phyloP scores from a whole-genome alignment of 1,140 invertebrate genomes.

The Lucilia sericata region DNA sequence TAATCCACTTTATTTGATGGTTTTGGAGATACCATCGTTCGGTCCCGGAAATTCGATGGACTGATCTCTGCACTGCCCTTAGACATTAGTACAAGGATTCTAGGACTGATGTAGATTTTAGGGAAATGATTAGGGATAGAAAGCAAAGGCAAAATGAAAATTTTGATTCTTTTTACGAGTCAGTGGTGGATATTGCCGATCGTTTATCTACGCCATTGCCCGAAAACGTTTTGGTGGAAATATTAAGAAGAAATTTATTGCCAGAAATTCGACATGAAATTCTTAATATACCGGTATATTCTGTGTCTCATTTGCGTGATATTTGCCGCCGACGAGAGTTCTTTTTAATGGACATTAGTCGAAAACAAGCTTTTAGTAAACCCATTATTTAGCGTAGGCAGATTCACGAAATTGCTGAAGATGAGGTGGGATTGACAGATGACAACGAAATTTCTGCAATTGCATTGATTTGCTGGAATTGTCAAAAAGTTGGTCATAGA shows the following conservation, averaged over 20 bases:
- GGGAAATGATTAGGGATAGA: not conserved
- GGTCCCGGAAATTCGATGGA: not conserved
- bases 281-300: not conserved
- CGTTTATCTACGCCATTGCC: not conserved
- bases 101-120: conserved; percentile 30
- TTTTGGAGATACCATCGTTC: conserved; percentile 26
- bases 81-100: conserved; percentile 3
- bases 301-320: not conserved
- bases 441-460: not conserved
- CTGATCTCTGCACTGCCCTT: conserved; percentile 13
- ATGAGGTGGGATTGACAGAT: not conserved
- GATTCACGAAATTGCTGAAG: not conserved
- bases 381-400: not conserved
- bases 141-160: conserved; percentile 29
- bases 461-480: conserved; percentile 24
- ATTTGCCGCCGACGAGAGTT: not conserved
- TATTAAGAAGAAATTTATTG: conserved; percentile 29
- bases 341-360: not conserved
- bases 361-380: not conserved
- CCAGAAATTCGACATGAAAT: conserved; percentile 37
- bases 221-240: conserved; percentile 25
- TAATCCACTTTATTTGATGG: not conserved
- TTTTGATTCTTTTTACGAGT: conserved; percentile 18
- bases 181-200: not conserved
- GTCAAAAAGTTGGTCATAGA: not conserved